Base-by-base conservation (phyloP, 1,140 invertebrate genomes). In the Pseudomyrmex dendroicus region DNA sequence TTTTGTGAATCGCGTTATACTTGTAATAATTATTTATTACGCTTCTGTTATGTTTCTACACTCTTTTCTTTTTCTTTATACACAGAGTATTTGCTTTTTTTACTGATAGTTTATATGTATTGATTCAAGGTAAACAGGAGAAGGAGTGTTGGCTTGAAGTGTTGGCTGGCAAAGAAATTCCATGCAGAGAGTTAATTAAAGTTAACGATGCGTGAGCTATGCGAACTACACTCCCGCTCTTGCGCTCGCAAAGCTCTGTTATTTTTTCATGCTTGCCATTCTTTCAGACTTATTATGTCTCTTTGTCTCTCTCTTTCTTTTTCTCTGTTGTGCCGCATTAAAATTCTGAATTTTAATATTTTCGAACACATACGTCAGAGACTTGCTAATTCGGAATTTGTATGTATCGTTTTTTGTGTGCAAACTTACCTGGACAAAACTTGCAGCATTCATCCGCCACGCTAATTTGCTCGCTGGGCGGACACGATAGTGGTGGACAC, bases 381-480 rank as follows among this genome's bases (percentile, higher is more conserved):
- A 35, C 5, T 35, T 35, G 35, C 35, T 7, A 35, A 35, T 35
- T 7, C 5, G 5, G 35, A 35, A 17, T 22, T 67, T 17, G 2
- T 20, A 7, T 13, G 17, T 46, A 15, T 48, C 10, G 2, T 57
- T 54, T 0, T 70, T 10, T 46, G 56, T 17, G 15, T 12, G n/a
- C 15, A n/a, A 54, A 67, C 50, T 9, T 95, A 98, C 98, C 98
- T 95, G 96, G 96, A 94, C 98, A 99, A 91, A 98, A 97, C 93
- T 97, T 98, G 95, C 98, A 99, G 94, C 98, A 99, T 92, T 98
- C 96, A 68, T 96, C 97, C 35, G 96, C 96, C 56, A 97, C 96
- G 86, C 96, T 96, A 88, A 98, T 96, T 93, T 97, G 97, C 90
- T 98, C 95, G 56, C 95, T 95, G 25, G 95, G 93, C 68, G 97